Evolutionary conservation across 2,113 vertebrate species (phyloP).

Genomic region (Zootoca vivipara): DNA sequence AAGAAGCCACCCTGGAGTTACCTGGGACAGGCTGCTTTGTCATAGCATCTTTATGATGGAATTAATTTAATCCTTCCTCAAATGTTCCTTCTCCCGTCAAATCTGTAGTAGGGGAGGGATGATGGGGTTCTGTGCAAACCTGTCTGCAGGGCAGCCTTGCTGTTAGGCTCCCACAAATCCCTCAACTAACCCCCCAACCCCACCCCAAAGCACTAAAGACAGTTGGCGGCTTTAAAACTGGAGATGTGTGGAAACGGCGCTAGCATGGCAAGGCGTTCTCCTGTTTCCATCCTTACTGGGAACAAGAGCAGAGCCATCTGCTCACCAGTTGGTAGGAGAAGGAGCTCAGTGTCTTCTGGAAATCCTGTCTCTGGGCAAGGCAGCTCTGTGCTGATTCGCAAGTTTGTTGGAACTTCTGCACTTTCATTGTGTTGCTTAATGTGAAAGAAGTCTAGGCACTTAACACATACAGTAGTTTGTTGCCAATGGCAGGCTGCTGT

Average conservation of each 20-base stretch:
- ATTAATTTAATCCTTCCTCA: background rate
- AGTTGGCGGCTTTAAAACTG: constrained; percentile 42
- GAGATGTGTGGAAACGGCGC: constrained; percentile 19
- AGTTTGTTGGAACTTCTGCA: background rate
- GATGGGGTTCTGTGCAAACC: background rate
- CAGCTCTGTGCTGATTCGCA: background rate
- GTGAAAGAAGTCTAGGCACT: background rate
- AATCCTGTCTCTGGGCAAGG: background rate
- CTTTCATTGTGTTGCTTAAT: background rate
- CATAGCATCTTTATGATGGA: background rate
- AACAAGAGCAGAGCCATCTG: background rate
- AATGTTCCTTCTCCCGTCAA: background rate
- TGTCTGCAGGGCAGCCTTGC: background rate
- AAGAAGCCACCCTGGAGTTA: background rate
- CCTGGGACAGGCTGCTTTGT: background rate
- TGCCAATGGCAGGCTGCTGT: background rate
- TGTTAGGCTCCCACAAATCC: background rate
- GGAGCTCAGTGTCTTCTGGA: too few species aligned
- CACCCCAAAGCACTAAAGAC: background rate
- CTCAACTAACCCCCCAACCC: background rate
- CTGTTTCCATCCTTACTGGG: background rate
- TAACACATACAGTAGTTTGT: background rate
- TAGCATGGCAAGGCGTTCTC: background rate
- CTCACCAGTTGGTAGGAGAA: background rate
- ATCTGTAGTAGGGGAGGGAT: background rate